Base-by-base conservation (phyloP, 2,797 vertebrate genomes). In the Catharus ustulatus region DNA sequence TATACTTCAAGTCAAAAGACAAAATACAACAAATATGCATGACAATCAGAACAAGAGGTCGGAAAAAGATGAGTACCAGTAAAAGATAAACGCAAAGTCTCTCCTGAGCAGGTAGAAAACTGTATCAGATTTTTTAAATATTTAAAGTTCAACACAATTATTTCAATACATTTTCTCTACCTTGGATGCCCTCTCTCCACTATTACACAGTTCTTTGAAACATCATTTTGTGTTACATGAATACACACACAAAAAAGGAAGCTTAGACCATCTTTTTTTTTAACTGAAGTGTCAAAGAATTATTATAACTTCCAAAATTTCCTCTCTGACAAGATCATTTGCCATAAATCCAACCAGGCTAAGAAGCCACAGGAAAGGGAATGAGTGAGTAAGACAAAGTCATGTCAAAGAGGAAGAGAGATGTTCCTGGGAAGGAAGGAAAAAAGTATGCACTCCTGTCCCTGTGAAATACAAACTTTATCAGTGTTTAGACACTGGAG, bases 131-230 rank as follows among this genome's bases (percentile, higher is more conserved):
- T 73, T 79, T 55, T 24, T 45, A 82, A 73, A 77, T 30, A 69
- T 14, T 36, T 24, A 52, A 58, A 15, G 48, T 91, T 78, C 38
- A 67, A 21, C 17, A 29, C 1, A 24, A 23, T 66, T 62, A 57
- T 46, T 85, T 74, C 66, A 82, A 36, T 19, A 0, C 36, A 62
- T 4, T 11, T 76, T 59, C 43, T 81, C 32, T 43, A 3, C 9
- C 0, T 0, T 9, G 15, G 13, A 7, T 36, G 10, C 5, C 32
- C 36, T 69, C n/a, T 32, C 63, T 82, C 36, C 24, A 54, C 15
- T 7, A 3, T 19, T n/a, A 11, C 13, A 38, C 11, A 61, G 34
- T 14, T 87, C 51, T 32, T 48, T 12, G 34, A 92, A 69, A 32
- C 11, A 49, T 23, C 10, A 30, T 32, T 90, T 68, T 57, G 59